A percentile compares a stretch with the other conserved stretches of the same genome.
phyloP scores from a whole-genome alignment of 2,888 invertebrate genomes.

The Ryuthela nishihirai region DNA sequence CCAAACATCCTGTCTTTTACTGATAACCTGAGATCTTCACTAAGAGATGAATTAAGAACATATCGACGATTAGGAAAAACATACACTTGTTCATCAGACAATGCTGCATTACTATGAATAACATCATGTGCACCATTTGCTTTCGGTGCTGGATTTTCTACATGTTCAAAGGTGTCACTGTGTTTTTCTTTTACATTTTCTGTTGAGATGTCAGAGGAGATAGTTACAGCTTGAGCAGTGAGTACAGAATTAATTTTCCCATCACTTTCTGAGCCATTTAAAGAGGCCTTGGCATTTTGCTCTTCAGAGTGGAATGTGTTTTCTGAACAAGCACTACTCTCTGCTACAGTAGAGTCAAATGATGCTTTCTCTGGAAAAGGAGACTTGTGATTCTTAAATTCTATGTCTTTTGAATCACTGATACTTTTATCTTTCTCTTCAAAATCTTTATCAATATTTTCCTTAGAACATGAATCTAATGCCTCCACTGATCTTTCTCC shows the following conservation, averaged over 20 bases:
- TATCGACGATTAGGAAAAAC: constrained; percentile 27
- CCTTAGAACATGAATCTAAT: no score
- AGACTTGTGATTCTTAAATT: no score
- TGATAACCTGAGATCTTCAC: constrained; percentile 10
- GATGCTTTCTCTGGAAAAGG: no score
- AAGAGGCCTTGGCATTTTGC: constrained; percentile 1
- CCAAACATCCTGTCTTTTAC: constrained; percentile 27
- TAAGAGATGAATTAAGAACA: constrained; percentile 18
- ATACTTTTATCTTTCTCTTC: no score
- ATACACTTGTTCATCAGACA: constrained; percentile 16
- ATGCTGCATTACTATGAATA: constrained; percentile 7
- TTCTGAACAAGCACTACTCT: background rate
- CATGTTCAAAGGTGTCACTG: background rate
- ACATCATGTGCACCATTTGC: constrained; percentile 26
- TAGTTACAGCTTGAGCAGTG: background rate
- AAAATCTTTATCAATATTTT: no score
- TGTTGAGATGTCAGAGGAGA: background rate
- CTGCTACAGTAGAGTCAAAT: background rate
- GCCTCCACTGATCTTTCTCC: no score
- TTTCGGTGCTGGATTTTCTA: constrained; percentile 12
- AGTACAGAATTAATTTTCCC: constrained; percentile 1
- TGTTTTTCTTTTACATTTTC: background rate
- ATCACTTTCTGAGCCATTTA: constrained; percentile 16
- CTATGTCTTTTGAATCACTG: no score
- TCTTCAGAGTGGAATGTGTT: constrained; percentile 5